Percentiles rank a stretch among this genome's conserved stretches.
Evolutionary conservation across 2,113 vertebrate genomes (phyloP).

Genomic region (Charina bottae): DNA sequence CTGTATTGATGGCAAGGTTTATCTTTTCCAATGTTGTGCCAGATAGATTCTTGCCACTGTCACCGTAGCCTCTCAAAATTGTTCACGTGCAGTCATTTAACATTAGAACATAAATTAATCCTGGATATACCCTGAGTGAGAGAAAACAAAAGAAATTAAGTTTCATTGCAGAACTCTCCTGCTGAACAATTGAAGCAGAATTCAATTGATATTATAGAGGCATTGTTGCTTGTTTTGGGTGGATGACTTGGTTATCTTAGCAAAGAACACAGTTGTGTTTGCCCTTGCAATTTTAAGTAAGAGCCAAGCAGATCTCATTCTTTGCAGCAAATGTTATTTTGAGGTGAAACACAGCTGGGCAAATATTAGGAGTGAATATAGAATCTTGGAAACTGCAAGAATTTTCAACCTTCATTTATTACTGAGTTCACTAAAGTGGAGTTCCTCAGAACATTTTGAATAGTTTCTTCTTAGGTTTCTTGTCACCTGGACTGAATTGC

Average conservation of each 20-base stretch:
- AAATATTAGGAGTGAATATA: too few relatives aligned
- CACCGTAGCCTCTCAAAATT: neutral
- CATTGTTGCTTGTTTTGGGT: neutral
- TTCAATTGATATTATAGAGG: neutral
- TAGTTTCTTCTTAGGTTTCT: too few relatives aligned
- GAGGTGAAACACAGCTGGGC: neutral
- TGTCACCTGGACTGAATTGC: too few relatives aligned
- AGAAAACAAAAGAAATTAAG: neutral
- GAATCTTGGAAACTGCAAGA: too few relatives aligned
- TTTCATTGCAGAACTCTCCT: neutral
- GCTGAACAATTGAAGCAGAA: neutral
- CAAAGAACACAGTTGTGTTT: neutral
- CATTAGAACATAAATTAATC: neutral
- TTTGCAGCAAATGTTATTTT: neutral
- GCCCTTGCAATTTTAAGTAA: neutral
- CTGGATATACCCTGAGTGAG: neutral
- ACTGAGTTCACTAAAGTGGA: too few relatives aligned
- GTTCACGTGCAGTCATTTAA: neutral
- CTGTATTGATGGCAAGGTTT: too few relatives aligned
- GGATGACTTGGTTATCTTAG: neutral
- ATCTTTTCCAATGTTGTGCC: too few relatives aligned
- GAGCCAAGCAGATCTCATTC: neutral
- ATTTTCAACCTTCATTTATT: too few relatives aligned
- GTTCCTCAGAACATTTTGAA: too few relatives aligned
- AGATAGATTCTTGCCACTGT: too few relatives aligned